Evolutionary conservation across 2,113 vertebrate species (phyloP).

Genomic region (Solea solea): DNA sequence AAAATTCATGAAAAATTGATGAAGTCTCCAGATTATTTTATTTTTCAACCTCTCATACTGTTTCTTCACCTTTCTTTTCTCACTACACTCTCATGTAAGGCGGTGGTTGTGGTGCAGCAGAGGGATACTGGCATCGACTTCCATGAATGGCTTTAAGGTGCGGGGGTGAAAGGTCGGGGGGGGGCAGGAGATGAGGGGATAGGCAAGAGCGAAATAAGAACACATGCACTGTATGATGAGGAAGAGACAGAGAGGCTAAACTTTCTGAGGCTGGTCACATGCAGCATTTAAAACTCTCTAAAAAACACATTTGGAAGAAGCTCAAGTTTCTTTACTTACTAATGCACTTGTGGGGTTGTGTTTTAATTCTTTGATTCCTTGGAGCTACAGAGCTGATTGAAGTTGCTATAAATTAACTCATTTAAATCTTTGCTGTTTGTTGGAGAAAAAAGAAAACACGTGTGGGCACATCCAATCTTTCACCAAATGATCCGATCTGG

Average conservation of each 20-base stretch:
- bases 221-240: slow-evolving; percentile 31
- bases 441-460: too few relatives aligned
- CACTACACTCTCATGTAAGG: slow-evolving; percentile 17
- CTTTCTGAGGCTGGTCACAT: neutral
- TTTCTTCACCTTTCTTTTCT: slow-evolving; percentile 45
- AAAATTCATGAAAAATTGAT: slow-evolving; percentile 99
- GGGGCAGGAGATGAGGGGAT: slow-evolving; percentile 40
- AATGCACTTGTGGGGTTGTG: too few relatives aligned
- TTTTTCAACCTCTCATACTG: slow-evolving; percentile 49
- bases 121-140: slow-evolving; percentile 78
- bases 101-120: slow-evolving; percentile 49
- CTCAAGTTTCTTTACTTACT: too few relatives aligned
- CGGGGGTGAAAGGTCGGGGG: slow-evolving; percentile 77
- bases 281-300: neutral
- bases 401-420: too few relatives aligned
- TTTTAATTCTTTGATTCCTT: too few relatives aligned
- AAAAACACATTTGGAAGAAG: neutral
- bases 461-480: too few relatives aligned
- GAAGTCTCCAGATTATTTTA: slow-evolving; percentile 89
- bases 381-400: too few relatives aligned
- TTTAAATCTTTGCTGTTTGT: too few relatives aligned
- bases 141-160: slow-evolving; percentile 78
- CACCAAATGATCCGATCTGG: too few relatives aligned
- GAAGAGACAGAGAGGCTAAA: neutral
- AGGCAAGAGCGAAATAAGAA: slow-evolving; percentile 33